Evolutionary conservation across 2,888 invertebrate species (phyloP), one percentile per base, ranked within the genome.

Genomic region (Lithophane semibrunnea): DNA sequence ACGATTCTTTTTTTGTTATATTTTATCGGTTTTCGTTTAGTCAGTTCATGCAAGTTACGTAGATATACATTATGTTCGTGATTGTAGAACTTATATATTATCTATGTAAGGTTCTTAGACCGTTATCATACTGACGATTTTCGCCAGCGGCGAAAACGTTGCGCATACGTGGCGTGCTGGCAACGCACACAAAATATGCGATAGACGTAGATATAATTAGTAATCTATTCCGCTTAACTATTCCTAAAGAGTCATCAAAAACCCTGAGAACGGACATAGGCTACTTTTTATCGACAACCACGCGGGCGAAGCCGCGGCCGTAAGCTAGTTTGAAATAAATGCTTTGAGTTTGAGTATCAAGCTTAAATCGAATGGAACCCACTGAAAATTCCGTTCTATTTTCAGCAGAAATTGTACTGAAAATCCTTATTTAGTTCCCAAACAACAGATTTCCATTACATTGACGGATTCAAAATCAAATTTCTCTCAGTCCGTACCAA

Each of bases 401-500:
- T 65, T 18, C 37, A 21, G 5, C 16, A 18, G 9, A 44, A 76
- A 82, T 76, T 47, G 44, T 56, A n/a, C 24, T 21, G 66, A 77
- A 63, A 64, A 58, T 65, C 44, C 24, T 24, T 13, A 24, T 47
- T 74, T 63, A 60, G 16, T 71, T 71, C 18, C 16, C 29, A 76
- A 54, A 82, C 58, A 70, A 75, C 52, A 77, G 56, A 77, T 68
- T 68, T 66, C 63, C 81, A 71, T 84, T 47, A 67, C 68, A 69
- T 81, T 72, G 82, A 58, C 80, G 70, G 60, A 60, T 79, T 70
- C 77, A 75, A 82, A 79, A 86, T 88, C 78, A 87, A 83, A 84
- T 89, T 88, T 85, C 84, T 81, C 79, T 77, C 83, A 82, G 67
- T 78, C 67, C 74, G 79, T 72, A 71, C 80, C 78, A 85, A 82